Evolutionary conservation across 2,797 vertebrate species (phyloP), one percentile per base, ranked within the genome.

Genomic region (Odontamblyopus lacepedii): DNA sequence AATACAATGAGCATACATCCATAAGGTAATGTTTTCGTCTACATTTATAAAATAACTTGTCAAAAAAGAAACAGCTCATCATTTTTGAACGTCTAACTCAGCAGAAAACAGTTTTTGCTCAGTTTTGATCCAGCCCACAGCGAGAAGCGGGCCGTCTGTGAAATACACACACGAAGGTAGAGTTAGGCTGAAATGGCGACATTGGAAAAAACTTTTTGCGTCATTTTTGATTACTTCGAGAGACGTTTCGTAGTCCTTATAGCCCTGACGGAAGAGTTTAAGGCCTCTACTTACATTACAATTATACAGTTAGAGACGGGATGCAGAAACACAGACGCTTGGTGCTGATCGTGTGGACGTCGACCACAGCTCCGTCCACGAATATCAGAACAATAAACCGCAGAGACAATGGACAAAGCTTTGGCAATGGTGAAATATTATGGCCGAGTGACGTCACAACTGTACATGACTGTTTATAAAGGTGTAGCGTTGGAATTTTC

Each of bases 201-300:
- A 76, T 29, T 71, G 69, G 13, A 72, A 67, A 85, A 78, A 77
- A 60, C 16, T 74, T 85, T 82, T 87, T 87, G 72, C 75, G 4
- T 80, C 19, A 2, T 74, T 76, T 76, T 83, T 63, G 69, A 74
- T 78, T 74, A 73, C 26, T 77, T 82, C 23, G 62, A 13, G 69
- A 77, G 86, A 90, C 79, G 79, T 63, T 87, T 83, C 70, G 80
- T 83, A 78, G 82, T 85, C 79, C 71, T 74, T 87, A 38, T 38
- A 85, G 84, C 83, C 85, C 91, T 90, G 87, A 83, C 79, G 77
- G 73, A 72, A 79, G 76, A 79, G 74, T 89, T 87, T 90, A 92
- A 92, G 91, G 91, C 91, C 89, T 89, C 88, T 88, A 89, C 85
- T 90, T 87, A 88, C 85, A 76, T 89, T 87, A 88, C 78, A 85